These are phyloP conservation scores for Meghimatium bilineatum DNA, from an alignment of 2,888 invertebrate species.

Conservation along the genomic window DNA sequence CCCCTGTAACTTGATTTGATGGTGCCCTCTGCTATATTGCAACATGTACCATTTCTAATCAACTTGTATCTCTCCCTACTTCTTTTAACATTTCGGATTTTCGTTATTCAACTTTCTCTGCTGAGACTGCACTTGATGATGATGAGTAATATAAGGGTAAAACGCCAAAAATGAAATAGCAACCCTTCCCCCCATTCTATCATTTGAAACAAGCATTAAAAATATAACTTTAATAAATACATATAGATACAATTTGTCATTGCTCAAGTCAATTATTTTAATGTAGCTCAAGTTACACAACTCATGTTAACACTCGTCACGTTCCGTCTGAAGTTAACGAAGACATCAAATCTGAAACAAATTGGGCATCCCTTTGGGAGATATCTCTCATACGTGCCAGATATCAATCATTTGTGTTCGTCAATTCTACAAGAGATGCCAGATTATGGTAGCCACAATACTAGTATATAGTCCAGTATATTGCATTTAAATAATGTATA, in stretches of 20 bases:
- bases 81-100: no score
- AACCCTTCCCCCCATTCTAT: not conserved
- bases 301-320: not conserved
- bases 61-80: no score
- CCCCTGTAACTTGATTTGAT: no score
- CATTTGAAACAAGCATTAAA: not conserved
- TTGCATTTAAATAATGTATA: no score
- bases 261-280: not conserved
- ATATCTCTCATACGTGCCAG: constrained; percentile 3
- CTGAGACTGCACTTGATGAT: no score
- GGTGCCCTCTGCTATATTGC: no score
- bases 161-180: no score
- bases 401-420: constrained; percentile 24
- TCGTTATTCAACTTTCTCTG: no score
- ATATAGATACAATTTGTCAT: not conserved
- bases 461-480: no score
- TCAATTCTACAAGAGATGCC: not conserved
- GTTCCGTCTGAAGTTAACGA: constrained; percentile 32
- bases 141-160: no score
- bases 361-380: constrained; percentile 37
- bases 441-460: not conserved
- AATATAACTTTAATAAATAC: not conserved
- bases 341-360: constrained; percentile 42
- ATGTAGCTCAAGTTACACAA: not conserved
- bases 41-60: no score